Percentiles rank a stretch among this genome's conserved stretches.
These are phyloP conservation scores for Clarias gariepinus DNA, from an alignment of 2,113 vertebrate species.

Conservation along the genomic window DNA sequence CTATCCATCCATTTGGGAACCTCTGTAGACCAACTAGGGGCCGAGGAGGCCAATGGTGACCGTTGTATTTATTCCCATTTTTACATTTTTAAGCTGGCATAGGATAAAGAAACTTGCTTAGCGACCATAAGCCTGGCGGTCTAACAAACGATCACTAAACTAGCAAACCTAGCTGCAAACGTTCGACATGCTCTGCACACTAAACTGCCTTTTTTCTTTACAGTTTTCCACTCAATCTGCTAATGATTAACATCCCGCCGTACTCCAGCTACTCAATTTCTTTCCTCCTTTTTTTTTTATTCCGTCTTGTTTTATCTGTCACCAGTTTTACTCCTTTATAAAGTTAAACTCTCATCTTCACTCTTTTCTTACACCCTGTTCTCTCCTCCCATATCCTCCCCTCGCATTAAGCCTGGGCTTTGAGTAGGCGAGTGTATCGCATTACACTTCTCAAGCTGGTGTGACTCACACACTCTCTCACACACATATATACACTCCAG, in stretches of 20 bases:
- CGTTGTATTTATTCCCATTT: too few relatives aligned
- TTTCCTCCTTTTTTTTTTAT: neutral
- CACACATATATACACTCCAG: conserved; percentile 16
- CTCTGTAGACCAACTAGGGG: too few relatives aligned
- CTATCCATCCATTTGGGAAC: too few relatives aligned
- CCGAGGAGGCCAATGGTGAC: too few relatives aligned
- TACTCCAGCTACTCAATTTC: neutral
- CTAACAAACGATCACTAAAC: neutral
- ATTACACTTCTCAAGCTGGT: conserved; percentile 43
- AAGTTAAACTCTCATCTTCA: neutral
- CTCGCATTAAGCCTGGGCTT: conserved; percentile 22
- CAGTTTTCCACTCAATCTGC: neutral
- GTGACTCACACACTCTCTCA: conserved; percentile 22
- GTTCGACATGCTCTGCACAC: neutral
- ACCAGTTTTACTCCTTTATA: neutral
- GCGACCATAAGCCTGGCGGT: too few relatives aligned
- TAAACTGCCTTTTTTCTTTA: too few relatives aligned
- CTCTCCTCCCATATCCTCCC: neutral
- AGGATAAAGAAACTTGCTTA: too few relatives aligned
- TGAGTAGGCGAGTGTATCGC: conserved; percentile 36
- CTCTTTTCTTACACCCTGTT: neutral
- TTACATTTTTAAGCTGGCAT: too few relatives aligned
- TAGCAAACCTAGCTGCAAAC: neutral
- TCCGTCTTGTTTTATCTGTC: neutral
- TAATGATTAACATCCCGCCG: neutral